Evolutionary conservation across 2,888 invertebrate genomes (phyloP).

Genomic region (Callinectes sapidus): DNA sequence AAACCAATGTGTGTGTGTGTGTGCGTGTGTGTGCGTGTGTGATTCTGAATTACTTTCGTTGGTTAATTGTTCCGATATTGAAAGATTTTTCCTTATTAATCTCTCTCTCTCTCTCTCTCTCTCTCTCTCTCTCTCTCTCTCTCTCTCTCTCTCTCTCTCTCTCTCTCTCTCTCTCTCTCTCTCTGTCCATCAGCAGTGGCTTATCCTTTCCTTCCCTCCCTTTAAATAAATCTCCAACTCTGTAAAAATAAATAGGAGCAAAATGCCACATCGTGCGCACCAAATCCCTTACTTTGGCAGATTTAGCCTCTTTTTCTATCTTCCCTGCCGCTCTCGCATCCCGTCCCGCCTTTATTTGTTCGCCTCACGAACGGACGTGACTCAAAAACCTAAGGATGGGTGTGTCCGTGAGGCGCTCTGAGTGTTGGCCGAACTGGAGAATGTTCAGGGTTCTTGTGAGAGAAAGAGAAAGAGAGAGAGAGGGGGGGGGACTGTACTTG

Average conservation of each 20-base stretch:
- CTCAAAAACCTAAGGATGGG: too few relatives aligned
- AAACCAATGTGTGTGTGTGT: slow-evolving; percentile 2
- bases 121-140: too few relatives aligned
- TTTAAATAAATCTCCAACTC: background rate
- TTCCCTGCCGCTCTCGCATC: background rate
- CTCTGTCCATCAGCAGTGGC: background rate
- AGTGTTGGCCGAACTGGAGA: too few relatives aligned
- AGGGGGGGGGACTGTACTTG: too few relatives aligned
- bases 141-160: too few relatives aligned
- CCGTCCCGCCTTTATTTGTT: too few relatives aligned
- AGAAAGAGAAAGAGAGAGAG: too few relatives aligned
- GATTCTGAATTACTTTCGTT: background rate
- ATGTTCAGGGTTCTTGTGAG: too few relatives aligned
- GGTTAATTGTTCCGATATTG: background rate
- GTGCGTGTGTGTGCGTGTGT: background rate
- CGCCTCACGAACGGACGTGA: too few relatives aligned
- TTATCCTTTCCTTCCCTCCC: background rate
- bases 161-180: slow-evolving; percentile 15
- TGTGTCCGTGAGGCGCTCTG: too few relatives aligned
- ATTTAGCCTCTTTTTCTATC: background rate
- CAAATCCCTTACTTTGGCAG: background rate
- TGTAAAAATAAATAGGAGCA: background rate
- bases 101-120: too few relatives aligned
- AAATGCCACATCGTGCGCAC: background rate
- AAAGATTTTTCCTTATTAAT: too few relatives aligned